Evolutionary conservation across 2,113 vertebrate species (phyloP).

Genomic region (Spea multiplicata): DNA sequence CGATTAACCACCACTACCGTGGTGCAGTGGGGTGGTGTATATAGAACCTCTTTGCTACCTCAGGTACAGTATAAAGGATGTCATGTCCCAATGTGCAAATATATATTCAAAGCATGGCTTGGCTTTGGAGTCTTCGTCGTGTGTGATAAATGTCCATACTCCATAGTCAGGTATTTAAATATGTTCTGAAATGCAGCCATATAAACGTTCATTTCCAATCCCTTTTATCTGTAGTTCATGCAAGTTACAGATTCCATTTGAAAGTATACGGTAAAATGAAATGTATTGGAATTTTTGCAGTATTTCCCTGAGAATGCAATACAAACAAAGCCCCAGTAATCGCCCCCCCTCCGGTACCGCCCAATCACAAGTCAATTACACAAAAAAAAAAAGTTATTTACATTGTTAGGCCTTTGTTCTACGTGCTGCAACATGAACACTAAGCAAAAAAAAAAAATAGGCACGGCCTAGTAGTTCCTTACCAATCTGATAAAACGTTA

Average conservation of each 20-base stretch:
- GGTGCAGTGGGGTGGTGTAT: neutral
- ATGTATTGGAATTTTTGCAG: conserved; percentile 40
- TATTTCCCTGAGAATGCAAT: conserved; percentile 68
- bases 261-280: conserved; percentile 50
- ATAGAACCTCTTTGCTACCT: neutral
- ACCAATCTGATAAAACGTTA: conserved; percentile 97
- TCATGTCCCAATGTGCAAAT: conserved; percentile 1
- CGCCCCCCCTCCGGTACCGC: conserved; percentile 53
- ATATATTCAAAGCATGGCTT: neutral
- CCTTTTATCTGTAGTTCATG: conserved; percentile 5
- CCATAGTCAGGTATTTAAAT: conserved; percentile 13
- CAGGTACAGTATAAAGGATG: too few relatives aligned
- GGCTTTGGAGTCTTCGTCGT: neutral
- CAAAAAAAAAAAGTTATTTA: conserved; percentile 49
- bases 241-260: conserved; percentile 15
- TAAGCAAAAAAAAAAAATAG: conserved; percentile 64
- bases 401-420: conserved; percentile 36
- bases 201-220: conserved; percentile 31
- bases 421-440: conserved; percentile 46
- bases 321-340: conserved; percentile 59
- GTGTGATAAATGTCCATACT: neutral
- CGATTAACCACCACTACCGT: too few relatives aligned
- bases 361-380: conserved; percentile 57
- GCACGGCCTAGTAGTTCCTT: conserved; percentile 77
- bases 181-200: conserved; percentile 45